phyloP scores from a whole-genome alignment of 1,140 invertebrate species.

The Bombus sylvicola region DNA sequence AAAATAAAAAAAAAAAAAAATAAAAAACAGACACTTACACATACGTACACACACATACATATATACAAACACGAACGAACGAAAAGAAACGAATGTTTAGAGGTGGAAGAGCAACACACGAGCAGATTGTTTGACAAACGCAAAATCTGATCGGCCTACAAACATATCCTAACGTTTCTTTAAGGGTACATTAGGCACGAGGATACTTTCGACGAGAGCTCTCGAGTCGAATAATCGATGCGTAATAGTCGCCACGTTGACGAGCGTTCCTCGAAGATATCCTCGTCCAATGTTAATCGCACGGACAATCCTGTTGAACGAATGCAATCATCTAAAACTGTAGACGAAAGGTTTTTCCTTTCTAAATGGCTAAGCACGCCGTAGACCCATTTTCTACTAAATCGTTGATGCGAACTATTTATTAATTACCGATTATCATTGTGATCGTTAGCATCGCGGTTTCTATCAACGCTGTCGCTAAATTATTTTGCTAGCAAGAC shows the following conservation, averaged over 20 bases:
- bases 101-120: not conserved
- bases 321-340: constrained; percentile 60
- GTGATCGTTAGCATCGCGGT: constrained; percentile 11
- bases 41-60: accelerated
- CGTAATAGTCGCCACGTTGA: not conserved
- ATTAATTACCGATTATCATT: constrained; percentile 19
- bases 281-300: constrained; percentile 48
- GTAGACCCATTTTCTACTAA: constrained; percentile 55
- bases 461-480: constrained; percentile 1
- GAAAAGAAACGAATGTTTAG: not conserved
- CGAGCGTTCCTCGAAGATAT: constrained; percentile 18
- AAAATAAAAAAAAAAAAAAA: too few species aligned
- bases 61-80: too few species aligned
- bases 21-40: too few species aligned
- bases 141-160: constrained; percentile 58
- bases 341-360: constrained; percentile 53
- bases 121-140: constrained; percentile 21
- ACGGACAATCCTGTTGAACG: constrained; percentile 63
- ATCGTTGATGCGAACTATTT: constrained; percentile 37
- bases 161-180: constrained; percentile 57
- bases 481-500: not conserved
- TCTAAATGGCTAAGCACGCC: constrained; percentile 51
- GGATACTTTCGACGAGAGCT: constrained; percentile 38
- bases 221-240: not conserved
- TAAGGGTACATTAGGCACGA: constrained; percentile 34